These are phyloP conservation scores for Spisula subtruncata DNA, from an alignment of 2,888 invertebrate genomes.

Conservation along the genomic window DNA sequence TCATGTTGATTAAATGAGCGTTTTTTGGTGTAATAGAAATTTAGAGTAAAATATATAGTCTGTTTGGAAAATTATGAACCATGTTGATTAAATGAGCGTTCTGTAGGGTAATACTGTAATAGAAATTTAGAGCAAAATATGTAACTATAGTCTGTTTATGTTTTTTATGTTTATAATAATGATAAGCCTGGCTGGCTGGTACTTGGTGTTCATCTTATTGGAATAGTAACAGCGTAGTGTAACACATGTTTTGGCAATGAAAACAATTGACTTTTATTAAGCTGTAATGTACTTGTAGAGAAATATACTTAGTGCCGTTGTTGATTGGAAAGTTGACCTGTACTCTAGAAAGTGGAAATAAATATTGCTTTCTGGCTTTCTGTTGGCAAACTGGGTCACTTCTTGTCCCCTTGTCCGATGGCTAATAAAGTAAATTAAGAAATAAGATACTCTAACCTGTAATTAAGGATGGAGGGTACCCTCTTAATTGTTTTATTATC, in stretches of 20 bases:
- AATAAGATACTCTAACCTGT: not conserved
- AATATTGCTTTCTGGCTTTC: too few relatives aligned
- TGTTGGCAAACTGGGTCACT: not conserved
- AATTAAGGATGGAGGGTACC: conserved; percentile 39
- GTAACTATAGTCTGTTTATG: too few relatives aligned
- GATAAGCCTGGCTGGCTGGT: too few relatives aligned
- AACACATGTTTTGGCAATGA: not conserved
- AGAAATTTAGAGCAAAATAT: too few relatives aligned
- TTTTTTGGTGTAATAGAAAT: too few relatives aligned
- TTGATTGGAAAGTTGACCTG: not conserved
- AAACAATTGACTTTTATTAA: conserved; percentile 14
- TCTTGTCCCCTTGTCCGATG: not conserved
- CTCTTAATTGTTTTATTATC: conserved; percentile 46
- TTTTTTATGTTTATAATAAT: too few relatives aligned
- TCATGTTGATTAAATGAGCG: too few relatives aligned
- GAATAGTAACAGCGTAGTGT: not conserved
- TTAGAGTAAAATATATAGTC: too few relatives aligned
- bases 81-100: too few relatives aligned
- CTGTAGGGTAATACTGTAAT: not conserved
- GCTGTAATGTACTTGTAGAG: too few relatives aligned
- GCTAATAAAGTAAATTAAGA: not conserved
- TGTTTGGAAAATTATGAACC: too few relatives aligned
- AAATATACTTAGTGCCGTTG: not conserved
- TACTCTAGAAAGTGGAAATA: too few relatives aligned
- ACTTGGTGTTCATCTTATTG: not conserved